These are phyloP conservation scores for Tragopan temminckii DNA, from an alignment of 2,797 vertebrate genomes.

Conservation along the genomic window DNA sequence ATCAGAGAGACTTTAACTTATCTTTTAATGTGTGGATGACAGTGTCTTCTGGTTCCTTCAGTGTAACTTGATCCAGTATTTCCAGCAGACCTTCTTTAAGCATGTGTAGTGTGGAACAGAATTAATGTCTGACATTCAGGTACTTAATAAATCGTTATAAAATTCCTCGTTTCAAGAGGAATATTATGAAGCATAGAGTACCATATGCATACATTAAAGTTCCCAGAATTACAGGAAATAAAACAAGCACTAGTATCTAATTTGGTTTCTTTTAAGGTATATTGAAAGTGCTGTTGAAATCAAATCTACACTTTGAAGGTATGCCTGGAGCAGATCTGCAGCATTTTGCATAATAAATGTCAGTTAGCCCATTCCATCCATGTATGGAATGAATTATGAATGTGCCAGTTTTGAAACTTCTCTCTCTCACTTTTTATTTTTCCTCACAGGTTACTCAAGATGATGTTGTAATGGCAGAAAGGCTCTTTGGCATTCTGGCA, in stretches of 20 bases:
- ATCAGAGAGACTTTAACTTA: neutral
- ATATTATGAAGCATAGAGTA: neutral
- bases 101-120: neutral
- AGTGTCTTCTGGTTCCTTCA: slow-evolving; percentile 18
- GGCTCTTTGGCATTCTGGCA: slow-evolving; percentile 93
- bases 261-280: neutral
- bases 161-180: neutral
- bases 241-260: neutral
- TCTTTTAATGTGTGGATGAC: slow-evolving; percentile 5
- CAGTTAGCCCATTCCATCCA: neutral
- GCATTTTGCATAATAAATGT: neutral
- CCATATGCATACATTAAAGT: neutral
- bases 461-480: slow-evolving; percentile 91
- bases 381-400: neutral
- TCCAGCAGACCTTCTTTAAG: slow-evolving; percentile 5
- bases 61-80: slow-evolving; percentile 8
- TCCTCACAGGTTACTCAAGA: slow-evolving; percentile 90
- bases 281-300: neutral
- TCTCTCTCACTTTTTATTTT: neutral
- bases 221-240: slow-evolving; percentile 15
- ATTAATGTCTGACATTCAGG: neutral
- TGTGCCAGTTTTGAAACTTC: neutral
- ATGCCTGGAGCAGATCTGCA: neutral
- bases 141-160: neutral
- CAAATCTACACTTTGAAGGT: neutral